Evolutionary conservation across 2,113 vertebrate species (phyloP).

Genomic region (Choloepus hoffmanni): DNA sequence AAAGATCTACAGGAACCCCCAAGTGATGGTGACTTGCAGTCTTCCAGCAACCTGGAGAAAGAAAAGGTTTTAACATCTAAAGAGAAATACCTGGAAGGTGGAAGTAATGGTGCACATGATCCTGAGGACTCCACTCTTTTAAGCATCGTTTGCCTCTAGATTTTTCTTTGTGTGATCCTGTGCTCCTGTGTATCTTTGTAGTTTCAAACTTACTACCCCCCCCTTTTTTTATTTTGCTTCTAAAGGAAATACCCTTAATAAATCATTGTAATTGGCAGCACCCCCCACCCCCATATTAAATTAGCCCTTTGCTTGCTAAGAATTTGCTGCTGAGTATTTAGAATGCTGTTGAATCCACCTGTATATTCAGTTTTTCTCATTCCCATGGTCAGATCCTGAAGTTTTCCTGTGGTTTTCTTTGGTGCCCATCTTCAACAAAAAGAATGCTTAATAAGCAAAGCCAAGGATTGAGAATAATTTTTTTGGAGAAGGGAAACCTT

Average conservation of each 20-base stretch:
- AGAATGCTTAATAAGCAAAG: conserved; percentile 68
- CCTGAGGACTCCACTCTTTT: neutral
- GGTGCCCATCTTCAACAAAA: conserved; percentile 47
- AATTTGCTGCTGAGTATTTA: neutral
- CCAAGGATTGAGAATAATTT: conserved; percentile 58
- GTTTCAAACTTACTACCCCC: neutral
- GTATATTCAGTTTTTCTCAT: neutral
- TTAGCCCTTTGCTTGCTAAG: neutral
- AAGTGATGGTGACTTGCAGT: neutral
- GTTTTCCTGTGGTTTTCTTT: conserved; percentile 34
- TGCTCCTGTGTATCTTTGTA: neutral
- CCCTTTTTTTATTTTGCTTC: conserved; percentile 23
- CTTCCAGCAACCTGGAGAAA: conserved; percentile 26
- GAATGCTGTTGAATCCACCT: neutral
- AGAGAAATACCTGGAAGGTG: conserved; percentile 17
- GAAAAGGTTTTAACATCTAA: neutral
- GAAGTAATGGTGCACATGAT: neutral
- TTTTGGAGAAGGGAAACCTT: conserved; percentile 51
- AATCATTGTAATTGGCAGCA: neutral
- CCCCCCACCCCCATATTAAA: neutral
- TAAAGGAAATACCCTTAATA: conserved; percentile 13
- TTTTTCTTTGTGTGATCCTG: conserved; percentile 32
- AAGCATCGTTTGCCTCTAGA: neutral
- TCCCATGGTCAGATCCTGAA: neutral
- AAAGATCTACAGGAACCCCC: neutral